Evolutionary conservation across 2,113 vertebrate species (phyloP).

Genomic region (Oophaga pumilio): DNA sequence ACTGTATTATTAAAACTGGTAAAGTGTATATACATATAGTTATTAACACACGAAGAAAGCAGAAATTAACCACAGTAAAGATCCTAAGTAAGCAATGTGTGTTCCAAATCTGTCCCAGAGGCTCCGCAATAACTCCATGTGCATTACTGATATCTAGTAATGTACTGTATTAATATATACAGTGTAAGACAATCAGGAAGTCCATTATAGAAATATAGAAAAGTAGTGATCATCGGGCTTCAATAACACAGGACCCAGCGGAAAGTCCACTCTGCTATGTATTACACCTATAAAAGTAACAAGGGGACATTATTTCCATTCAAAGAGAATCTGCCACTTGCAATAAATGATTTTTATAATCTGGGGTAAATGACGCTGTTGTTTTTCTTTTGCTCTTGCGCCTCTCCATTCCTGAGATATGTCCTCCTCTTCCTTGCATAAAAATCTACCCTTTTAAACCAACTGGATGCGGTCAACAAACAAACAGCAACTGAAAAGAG

Average conservation of each 20-base stretch:
- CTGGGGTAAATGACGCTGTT: too few species aligned
- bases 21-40: conserved; percentile 16
- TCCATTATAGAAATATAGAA: conserved; percentile 26
- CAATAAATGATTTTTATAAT: too few species aligned
- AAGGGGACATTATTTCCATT: not conserved
- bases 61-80: conserved; percentile 30
- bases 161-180: not conserved
- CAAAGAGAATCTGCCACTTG: too few species aligned
- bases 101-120: conserved; percentile 23
- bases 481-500: too few species aligned
- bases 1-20: conserved; percentile 43
- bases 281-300: not conserved
- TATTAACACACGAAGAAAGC: conserved; percentile 41
- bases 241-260: not conserved
- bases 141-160: conserved; percentile 29
- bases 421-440: too few species aligned
- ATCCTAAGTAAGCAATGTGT: conserved; percentile 10
- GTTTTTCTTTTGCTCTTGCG: too few species aligned
- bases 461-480: too few species aligned
- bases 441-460: too few species aligned
- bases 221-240: not conserved
- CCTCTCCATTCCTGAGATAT: too few species aligned
- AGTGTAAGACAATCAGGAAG: not conserved
- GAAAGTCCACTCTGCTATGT: not conserved
- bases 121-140: conserved; percentile 1